Conservation (phyloP, 1,140 invertebrate species). For the Camponotus floridanus region DNA sequence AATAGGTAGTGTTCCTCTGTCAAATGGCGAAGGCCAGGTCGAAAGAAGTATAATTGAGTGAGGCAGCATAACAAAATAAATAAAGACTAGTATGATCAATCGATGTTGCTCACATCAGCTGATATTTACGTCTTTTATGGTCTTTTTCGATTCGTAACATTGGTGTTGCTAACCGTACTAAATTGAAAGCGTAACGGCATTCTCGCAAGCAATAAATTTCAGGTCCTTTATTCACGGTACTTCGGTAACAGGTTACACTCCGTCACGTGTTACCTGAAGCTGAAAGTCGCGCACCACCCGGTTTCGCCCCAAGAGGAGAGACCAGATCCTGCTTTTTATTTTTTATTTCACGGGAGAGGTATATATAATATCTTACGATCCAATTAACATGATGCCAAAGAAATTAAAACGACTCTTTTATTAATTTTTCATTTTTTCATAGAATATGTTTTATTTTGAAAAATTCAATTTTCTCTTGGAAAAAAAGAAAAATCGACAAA, state of each 20-base stretch:
- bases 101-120: neutral
- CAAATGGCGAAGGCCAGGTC: no score
- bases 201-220: slow-evolving; percentile 54
- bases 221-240: slow-evolving; percentile 53
- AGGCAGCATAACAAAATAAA: neutral
- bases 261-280: slow-evolving; percentile 49
- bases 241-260: slow-evolving; percentile 48
- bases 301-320: neutral
- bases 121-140: slow-evolving; percentile 4
- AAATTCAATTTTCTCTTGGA: neutral
- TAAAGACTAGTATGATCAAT: neutral
- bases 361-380: slow-evolving; percentile 40
- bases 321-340: neutral
- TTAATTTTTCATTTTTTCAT: slow-evolving; percentile 14
- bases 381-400: slow-evolving; percentile 48
- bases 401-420: slow-evolving; percentile 5
- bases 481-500: neutral
- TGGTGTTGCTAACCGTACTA: slow-evolving; percentile 45
- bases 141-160: neutral
- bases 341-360: neutral
- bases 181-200: slow-evolving; percentile 42
- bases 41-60: no score
- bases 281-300: slow-evolving; percentile 39
- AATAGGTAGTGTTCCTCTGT: neutral
- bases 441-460: neutral